Conservation (phyloP, 1,140 invertebrate genomes). For the Battus philenor region DNA sequence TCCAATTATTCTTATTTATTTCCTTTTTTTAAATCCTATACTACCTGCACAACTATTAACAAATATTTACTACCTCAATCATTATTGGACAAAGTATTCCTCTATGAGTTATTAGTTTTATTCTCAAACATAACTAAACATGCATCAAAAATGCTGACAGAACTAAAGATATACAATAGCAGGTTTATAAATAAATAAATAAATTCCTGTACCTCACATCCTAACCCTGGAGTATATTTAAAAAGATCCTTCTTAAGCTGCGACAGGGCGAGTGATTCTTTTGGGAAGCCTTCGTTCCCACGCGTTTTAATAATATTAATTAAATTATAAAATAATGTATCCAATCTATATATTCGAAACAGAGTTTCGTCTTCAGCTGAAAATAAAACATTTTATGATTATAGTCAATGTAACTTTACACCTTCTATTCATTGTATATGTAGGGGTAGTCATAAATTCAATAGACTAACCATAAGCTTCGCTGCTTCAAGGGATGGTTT, state of each 20-base stretch:
- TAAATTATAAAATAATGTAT: constrained; percentile 70
- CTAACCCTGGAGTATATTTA: constrained; percentile 57
- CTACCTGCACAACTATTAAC: neutral
- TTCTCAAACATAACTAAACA: too few species aligned
- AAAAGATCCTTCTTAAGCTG: constrained; percentile 76
- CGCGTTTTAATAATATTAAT: constrained; percentile 46
- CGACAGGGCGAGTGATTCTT: constrained; percentile 50
- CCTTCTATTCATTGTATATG: neutral
- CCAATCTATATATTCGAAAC: constrained; percentile 76
- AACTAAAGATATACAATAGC: too few species aligned
- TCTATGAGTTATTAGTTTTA: too few species aligned
- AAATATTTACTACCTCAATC: too few species aligned
- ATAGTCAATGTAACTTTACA: constrained; percentile 2
- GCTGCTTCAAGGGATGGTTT: neutral
- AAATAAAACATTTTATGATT: neutral
- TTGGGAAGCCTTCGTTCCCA: constrained; percentile 41
- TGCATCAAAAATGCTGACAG: too few species aligned
- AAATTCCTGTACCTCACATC: constrained; percentile 66
- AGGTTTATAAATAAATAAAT: too few species aligned
- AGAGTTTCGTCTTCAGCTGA: constrained; percentile 39
- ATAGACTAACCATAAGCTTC: neutral
- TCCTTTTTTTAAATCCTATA: neutral
- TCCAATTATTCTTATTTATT: neutral
- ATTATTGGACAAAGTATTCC: too few species aligned
- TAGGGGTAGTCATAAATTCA: neutral